Base-by-base conservation (phyloP, 53 echinoderm and acorn worm species). In the Mesocentrotus franciscanus region DNA sequence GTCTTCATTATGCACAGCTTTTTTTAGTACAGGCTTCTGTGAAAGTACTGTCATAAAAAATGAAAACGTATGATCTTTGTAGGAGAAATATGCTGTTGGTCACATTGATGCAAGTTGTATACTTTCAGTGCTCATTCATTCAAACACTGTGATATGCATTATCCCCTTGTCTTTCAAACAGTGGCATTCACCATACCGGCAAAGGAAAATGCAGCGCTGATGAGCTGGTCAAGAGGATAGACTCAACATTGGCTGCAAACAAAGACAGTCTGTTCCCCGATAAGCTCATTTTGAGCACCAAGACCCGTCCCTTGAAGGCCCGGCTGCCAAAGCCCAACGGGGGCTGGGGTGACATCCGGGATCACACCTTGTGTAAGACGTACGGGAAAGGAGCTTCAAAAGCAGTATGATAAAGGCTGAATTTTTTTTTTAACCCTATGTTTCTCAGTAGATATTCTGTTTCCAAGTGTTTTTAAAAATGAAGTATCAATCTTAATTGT, bases 341-440 rank as follows among this genome's bases (percentile, higher is more conserved):
- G 2, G 99, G 99, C 64, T 99, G 99, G 99, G 99, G 99, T 1
- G 99, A 99, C 59, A 95, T 99, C 30, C 68, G 99, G 11, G 99
- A 99, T 79, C 99, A 98, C 78, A 95, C 98, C 5, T 61, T 99
- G 5, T 99, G 99, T 92, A 96, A 94, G 96, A 97, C 98, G 8
- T 99, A 99, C 33, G 97, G 98, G 49, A 94, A 81, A 78, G 26
- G 12, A 33, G 20, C n/a, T 26, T 9, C 60, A n/a, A 94, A 35
- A 58, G 60, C 2, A 22, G n/a, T 94, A 94, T 94, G 95, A 94
- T 94, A 22, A 94, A 85, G 87, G 95, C 87, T 85, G 95, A 94
- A 32, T n/a, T n/a, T n/a, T n/a, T n/a, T 16, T 1, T 49, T 49
- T 74, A 74, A 30, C 49, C 6, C 29, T 74, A 74, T 74, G 81